Conservation (phyloP, 2,888 invertebrate genomes). For the Baccha elongata region DNA sequence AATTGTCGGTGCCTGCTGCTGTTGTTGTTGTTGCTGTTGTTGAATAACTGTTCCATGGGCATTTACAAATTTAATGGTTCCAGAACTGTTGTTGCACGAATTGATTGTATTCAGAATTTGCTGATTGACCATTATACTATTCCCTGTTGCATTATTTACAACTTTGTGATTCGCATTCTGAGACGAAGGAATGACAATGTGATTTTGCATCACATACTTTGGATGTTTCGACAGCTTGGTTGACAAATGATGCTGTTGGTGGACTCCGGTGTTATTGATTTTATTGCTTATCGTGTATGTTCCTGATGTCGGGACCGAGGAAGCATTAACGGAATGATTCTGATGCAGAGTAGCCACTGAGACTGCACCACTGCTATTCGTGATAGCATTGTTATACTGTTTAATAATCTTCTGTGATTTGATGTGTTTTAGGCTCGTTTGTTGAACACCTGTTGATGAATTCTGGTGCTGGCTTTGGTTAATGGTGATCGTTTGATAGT, state of each 20-base stretch:
- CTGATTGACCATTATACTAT: slow-evolving; percentile 75
- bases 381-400: slow-evolving; percentile 78
- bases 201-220: slow-evolving; percentile 78
- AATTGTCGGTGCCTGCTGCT: slow-evolving; percentile 63
- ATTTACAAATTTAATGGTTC: slow-evolving; percentile 82
- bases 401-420: slow-evolving; percentile 79
- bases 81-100: slow-evolving; percentile 68
- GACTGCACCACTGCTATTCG: slow-evolving; percentile 76
- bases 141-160: slow-evolving; percentile 55
- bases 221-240: slow-evolving; percentile 78
- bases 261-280: slow-evolving; percentile 74
- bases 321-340: slow-evolving; percentile 59
- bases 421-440: slow-evolving; percentile 71
- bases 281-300: slow-evolving; percentile 77
- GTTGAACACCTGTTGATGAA: slow-evolving; percentile 29
- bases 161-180: slow-evolving; percentile 79
- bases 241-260: slow-evolving; percentile 74
- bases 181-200: slow-evolving; percentile 76
- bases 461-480: slow-evolving; percentile 70
- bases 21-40: slow-evolving; percentile 76
- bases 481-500: slow-evolving; percentile 75
- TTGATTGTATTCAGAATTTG: slow-evolving; percentile 73
- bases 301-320: slow-evolving; percentile 66
- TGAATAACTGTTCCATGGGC: slow-evolving; percentile 82
- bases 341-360: slow-evolving; percentile 77